Evolutionary conservation across 2,888 invertebrate genomes (phyloP), one percentile per base, ranked within the genome.

Genomic region (Eubasilissa splendida): DNA sequence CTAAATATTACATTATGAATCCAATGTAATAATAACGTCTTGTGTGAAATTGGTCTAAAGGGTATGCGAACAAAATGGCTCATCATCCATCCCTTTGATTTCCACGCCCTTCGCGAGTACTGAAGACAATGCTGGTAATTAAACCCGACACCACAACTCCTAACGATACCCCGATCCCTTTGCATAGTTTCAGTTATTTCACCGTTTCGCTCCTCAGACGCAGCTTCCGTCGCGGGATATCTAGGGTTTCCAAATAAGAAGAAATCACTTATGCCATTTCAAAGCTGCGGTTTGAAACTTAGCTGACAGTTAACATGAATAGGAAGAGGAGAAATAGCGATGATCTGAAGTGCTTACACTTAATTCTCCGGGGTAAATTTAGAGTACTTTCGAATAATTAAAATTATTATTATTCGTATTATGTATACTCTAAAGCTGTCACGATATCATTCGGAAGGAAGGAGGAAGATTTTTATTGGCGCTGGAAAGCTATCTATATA

Each of bases 101-200:
- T 63, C 63, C 33, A 11, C 63, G 31, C 22, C 4, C 42, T 42
- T 42, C 50, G 42, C n/a, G 42, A 68, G 52, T 12, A 42, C 14
- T 8, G 42, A 74, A 74, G 59, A 74, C 56, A 50, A 59, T n/a
- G 11, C 50, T 3, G 50, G 50, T 74, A 59, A 74, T 59, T 74
- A 74, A 59, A 59, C 33, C 74, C 73, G 33, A 56, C 33, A 73
- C 73, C 73, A 33, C 73, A 56, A 56, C 54, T 73, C 4, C 33
- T 73, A 73, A 73, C 73, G 54, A 73, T 63, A 31, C 63, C 33
- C 63, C 11, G 11, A 33, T 11, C 63, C 33, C 33, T 42, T 42
- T 63, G 33, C 63, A 63, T 63, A 63, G 63, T 63, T 63, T 10
- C 31, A 63, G 63, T 11, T 31, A 33, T 63, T 63, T 63, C 22